A percentile compares a stretch with the other conserved stretches of the same genome.
Evolutionary conservation across 2,113 vertebrate species (phyloP).

Genomic region (Apaloderma vittatum): DNA sequence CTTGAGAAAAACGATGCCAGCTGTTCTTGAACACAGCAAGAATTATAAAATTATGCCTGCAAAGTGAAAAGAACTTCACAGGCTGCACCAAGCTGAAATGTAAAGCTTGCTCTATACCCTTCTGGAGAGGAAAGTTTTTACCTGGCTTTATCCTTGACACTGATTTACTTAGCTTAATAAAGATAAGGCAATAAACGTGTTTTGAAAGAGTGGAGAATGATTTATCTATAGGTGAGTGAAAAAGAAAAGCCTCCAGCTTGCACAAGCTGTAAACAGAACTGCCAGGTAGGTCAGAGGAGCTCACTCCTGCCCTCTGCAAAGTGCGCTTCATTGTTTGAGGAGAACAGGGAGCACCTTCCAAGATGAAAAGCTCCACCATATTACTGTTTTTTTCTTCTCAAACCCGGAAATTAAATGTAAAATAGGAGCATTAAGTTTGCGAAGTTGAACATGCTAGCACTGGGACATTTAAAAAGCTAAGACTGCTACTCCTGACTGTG

Average conservation of each 20-base stretch:
- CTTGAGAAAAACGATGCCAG: conserved; percentile 45
- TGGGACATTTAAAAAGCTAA: background rate
- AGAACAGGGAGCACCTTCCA: background rate
- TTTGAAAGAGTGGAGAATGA: background rate
- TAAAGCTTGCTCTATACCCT: background rate
- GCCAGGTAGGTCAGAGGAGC: conserved; percentile 46
- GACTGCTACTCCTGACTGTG: background rate
- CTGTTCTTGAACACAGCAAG: background rate
- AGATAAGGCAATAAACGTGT: background rate
- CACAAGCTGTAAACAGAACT: background rate
- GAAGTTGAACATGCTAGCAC: background rate
- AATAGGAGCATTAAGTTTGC: background rate
- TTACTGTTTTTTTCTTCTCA: background rate
- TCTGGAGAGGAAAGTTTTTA: background rate
- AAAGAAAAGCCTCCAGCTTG: background rate
- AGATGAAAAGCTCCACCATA: background rate
- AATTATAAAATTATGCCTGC: conserved; percentile 27
- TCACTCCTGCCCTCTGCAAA: background rate
- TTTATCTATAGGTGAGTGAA: background rate
- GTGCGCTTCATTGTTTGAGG: background rate
- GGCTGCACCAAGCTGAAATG: background rate
- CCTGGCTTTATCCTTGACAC: background rate
- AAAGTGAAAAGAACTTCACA: background rate
- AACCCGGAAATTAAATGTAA: background rate
- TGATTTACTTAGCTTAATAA: background rate